Evolutionary conservation across 2,113 vertebrate genomes (phyloP), one percentile per base, ranked within the genome.

Genomic region (Lagenorhynchus albirostris): DNA sequence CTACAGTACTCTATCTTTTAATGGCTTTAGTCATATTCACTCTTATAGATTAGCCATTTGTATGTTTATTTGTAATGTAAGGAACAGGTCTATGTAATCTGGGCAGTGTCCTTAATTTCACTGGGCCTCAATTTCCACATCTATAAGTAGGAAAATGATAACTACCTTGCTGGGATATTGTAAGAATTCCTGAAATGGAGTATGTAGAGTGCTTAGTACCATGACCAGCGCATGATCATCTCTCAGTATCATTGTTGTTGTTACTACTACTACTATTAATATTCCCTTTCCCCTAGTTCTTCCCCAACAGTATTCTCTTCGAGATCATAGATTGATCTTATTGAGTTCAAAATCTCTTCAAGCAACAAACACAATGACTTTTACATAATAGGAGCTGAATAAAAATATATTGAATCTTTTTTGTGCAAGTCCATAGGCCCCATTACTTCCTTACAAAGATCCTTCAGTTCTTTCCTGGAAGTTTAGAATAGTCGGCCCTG

Each of bases 351-450:
- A 38, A 36, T 80, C 20, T 92, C 41, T 36, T 89, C 63, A 70
- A 62, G 23, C 63, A 94, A 38, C 44, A 23, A 96, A 47, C 77
- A 50, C 29, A 70, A 15, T 92, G 44, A 73, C 83, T 97, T 96
- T 96, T 87, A 70, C 31, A 18, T 85, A 96, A 76, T 50, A 84
- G 62, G 29, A 79, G 87, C 58, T 80, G 58, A 91, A 68, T 84
- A 74, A 89, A 92, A 96, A 84, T 65, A 26, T 80, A 83, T n/a
- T 55, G 9, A 76, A 15, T 91, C 44, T 91, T 82, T 86, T 77
- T 89, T 96, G 67, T 44, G 33, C 13, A 95, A 70, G 58, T 90
- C 62, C 1, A 4, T 44, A 77, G 6, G 1, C 41, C 8, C 33
- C 60, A 18, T 62, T 81, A 76, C 36, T 79, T 81, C 77, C 60